Evolutionary conservation across 2,888 invertebrate species (phyloP).

Genomic region (Choreutis nemorana): DNA sequence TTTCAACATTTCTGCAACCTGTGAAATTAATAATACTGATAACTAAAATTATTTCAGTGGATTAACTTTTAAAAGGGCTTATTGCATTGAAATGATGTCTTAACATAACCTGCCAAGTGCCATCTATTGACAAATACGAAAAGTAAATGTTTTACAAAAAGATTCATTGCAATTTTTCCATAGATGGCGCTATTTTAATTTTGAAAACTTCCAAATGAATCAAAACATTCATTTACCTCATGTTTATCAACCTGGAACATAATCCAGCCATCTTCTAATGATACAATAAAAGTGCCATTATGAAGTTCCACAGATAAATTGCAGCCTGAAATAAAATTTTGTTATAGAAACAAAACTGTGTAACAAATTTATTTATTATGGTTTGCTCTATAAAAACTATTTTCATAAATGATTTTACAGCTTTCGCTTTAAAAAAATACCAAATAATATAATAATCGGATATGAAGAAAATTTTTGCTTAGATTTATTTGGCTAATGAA

Average conservation of each 20-base stretch:
- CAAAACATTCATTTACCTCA: constrained; percentile 51
- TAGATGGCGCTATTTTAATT: not conserved
- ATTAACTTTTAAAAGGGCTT: no score
- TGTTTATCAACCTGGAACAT: constrained; percentile 80
- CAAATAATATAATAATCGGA: no score
- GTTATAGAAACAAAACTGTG: constrained; percentile 2
- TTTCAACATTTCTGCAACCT: constrained; percentile 85
- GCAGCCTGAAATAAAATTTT: constrained; percentile 64
- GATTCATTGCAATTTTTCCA: no score
- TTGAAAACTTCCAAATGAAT: not conserved
- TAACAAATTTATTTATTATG: no score
- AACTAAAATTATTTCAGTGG: not conserved
- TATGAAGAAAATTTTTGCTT: no score
- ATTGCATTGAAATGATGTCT: no score
- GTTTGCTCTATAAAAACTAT: no score
- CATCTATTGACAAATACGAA: no score
- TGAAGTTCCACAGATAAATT: constrained; percentile 76
- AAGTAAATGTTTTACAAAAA: no score
- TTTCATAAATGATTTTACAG: no score
- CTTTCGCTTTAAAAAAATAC: no score
- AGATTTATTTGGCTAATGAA: not conserved
- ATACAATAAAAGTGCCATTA: constrained; percentile 75
- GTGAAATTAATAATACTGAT: constrained; percentile 14
- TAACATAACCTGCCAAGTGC: no score
- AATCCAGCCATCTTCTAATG: constrained; percentile 84